Conservation (phyloP, 2,797 vertebrate genomes). For the Selene dorsalis region DNA sequence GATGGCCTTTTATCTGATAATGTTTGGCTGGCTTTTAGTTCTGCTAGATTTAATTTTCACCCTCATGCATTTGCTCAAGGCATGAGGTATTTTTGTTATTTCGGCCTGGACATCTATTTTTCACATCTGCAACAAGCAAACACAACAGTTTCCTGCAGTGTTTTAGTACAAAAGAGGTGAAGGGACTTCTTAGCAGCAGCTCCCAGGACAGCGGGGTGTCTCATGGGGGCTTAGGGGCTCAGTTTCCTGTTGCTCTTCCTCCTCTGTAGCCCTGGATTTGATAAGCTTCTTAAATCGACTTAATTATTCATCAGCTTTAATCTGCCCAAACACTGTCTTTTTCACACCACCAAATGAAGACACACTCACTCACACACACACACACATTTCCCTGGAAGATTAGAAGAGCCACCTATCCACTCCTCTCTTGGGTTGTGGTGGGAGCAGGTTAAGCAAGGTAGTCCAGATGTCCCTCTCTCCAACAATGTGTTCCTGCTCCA, state of each 20-base stretch:
- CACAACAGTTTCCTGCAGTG: background rate
- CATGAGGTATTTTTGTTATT: background rate
- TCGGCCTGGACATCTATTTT: slow-evolving; percentile 4
- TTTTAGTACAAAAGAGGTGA: slow-evolving; percentile 24
- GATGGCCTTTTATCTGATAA: background rate
- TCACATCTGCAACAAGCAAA: slow-evolving; percentile 1
- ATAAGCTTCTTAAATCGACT: slow-evolving; percentile 77
- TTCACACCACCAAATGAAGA: slow-evolving; percentile 37
- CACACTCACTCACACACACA: slow-evolving; percentile 11
- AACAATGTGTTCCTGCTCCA: background rate
- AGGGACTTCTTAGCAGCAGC: slow-evolving; percentile 25
- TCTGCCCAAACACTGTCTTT: slow-evolving; percentile 59
- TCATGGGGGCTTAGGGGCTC: slow-evolving; percentile 59
- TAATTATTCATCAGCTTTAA: slow-evolving; percentile 80
- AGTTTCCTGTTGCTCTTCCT: slow-evolving; percentile 61
- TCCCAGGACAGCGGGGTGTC: slow-evolving; percentile 37
- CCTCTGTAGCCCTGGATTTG: slow-evolving; percentile 63
- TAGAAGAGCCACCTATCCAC: background rate
- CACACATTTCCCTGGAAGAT: slow-evolving; percentile 9
- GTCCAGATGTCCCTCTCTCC: background rate
- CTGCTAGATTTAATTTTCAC: background rate
- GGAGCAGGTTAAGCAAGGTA: background rate
- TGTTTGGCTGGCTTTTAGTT: background rate
- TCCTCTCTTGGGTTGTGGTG: too few species aligned
- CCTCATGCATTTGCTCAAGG: background rate